These are phyloP conservation scores for Philhelius pedissequus DNA, from an alignment of 2,888 invertebrate genomes.

Conservation along the genomic window DNA sequence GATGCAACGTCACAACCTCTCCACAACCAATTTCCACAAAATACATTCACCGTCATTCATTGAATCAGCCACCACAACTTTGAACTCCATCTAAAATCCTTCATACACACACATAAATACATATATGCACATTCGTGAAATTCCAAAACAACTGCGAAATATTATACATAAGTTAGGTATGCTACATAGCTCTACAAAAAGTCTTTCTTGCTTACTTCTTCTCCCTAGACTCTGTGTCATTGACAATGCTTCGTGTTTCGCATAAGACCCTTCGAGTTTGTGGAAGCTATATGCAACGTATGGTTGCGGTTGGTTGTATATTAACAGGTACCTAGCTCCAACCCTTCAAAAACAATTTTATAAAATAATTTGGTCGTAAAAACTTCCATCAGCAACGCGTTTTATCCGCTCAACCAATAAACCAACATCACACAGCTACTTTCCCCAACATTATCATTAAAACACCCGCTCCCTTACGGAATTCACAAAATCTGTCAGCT, in stretches of 20 bases:
- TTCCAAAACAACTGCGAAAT: neutral
- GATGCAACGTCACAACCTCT: neutral
- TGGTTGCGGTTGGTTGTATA: constrained; percentile 3
- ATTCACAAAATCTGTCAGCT: neutral
- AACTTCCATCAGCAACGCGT: neutral
- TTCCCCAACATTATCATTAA: constrained; percentile 2
- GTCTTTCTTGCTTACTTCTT: neutral
- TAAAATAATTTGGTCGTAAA: constrained; percentile 32
- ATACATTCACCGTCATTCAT: constrained; percentile 25
- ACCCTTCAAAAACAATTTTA: constrained; percentile 39
- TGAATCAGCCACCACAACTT: constrained; percentile 35
- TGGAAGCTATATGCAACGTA: constrained; percentile 25
- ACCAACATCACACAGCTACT: neutral
- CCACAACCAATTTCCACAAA: constrained; percentile 18
- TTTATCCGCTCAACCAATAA: neutral
- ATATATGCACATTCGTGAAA: constrained; percentile 14
- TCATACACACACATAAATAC: too few species aligned
- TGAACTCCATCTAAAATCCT: constrained; percentile 29
- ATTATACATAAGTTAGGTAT: too few species aligned
- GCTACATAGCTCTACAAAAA: neutral
- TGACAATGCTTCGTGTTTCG: constrained; percentile 1
- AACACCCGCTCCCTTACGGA: neutral
- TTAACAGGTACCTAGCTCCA: constrained; percentile 11
- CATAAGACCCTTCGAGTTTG: constrained; percentile 19
- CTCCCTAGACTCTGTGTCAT: neutral